phyloP scores from a whole-genome alignment of 2,797 vertebrate genomes.

The Momotus momota region DNA sequence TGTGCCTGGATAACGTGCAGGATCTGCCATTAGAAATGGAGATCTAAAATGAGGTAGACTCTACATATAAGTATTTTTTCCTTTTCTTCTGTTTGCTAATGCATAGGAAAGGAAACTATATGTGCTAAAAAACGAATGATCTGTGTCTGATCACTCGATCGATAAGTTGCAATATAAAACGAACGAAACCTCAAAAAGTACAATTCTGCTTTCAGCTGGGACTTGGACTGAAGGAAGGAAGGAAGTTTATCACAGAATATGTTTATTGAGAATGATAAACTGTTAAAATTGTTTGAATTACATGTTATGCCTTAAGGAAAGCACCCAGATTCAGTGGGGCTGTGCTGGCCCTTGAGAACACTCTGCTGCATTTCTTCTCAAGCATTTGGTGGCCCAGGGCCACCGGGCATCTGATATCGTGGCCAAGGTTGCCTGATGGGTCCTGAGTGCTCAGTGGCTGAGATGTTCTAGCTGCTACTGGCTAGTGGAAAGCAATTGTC shows the following conservation, averaged over 20 bases:
- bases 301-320: neutral
- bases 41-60: neutral
- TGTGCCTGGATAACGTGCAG: neutral
- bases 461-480: neutral
- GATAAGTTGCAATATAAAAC: neutral
- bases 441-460: neutral
- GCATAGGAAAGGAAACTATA: neutral
- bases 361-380: neutral
- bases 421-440: neutral
- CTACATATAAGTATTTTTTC: neutral
- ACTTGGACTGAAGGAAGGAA: neutral
- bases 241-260: neutral
- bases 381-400: neutral
- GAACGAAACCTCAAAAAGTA: neutral
- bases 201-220: neutral
- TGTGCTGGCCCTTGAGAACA: neutral
- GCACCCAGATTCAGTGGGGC: neutral
- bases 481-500: neutral
- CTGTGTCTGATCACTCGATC: neutral
- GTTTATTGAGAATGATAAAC: neutral
- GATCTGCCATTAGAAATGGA: neutral
- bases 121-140: neutral
- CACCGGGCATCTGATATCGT: fast-evolving
- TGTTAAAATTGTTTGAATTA: neutral
- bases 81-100: neutral